Conservation (phyloP, 2,797 vertebrate genomes). For the Microctenopoma lineatum region DNA sequence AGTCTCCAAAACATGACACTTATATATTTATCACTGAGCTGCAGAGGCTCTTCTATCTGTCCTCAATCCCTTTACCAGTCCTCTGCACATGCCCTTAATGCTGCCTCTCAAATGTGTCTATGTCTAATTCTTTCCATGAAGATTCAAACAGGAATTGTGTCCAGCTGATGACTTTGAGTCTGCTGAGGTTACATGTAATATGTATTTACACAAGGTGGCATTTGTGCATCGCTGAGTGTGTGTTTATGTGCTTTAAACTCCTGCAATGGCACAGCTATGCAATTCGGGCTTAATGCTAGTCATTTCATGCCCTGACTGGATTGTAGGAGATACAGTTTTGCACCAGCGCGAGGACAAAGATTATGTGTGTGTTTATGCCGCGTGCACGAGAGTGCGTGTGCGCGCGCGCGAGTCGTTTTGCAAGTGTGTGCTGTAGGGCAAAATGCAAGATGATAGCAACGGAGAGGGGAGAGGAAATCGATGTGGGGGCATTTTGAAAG, state of each 20-base stretch:
- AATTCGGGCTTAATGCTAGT: slow-evolving; percentile 75
- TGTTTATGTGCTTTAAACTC: slow-evolving; percentile 54
- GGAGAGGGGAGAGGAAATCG: slow-evolving; percentile 68
- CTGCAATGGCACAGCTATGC: slow-evolving; percentile 55
- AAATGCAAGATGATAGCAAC: slow-evolving; percentile 75
- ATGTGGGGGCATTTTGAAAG: slow-evolving; percentile 71
- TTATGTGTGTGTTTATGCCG: slow-evolving; percentile 64
- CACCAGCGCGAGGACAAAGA: slow-evolving; percentile 66
- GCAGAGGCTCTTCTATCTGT: slow-evolving; percentile 44
- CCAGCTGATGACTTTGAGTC: slow-evolving; percentile 51
- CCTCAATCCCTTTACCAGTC: slow-evolving; percentile 56
- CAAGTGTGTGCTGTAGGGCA: slow-evolving; percentile 64
- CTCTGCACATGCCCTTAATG: slow-evolving; percentile 27
- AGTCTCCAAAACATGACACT: slow-evolving; percentile 34
- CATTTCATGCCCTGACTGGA: slow-evolving; percentile 80
- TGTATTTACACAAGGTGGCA: slow-evolving; percentile 32
- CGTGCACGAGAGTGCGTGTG: slow-evolving; percentile 29
- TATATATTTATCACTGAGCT: slow-evolving; percentile 32
- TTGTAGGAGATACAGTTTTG: slow-evolving; percentile 74
- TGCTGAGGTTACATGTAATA: slow-evolving; percentile 50
- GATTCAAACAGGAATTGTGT: slow-evolving; percentile 52
- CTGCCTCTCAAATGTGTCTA: slow-evolving; percentile 37
- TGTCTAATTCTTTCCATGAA: slow-evolving; percentile 34
- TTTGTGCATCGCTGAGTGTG: slow-evolving; percentile 47
- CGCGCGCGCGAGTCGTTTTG: slow-evolving; percentile 25